A percentile compares a stretch with the other conserved stretches of the same genome.
Evolutionary conservation across 2,113 vertebrate species (phyloP).

Genomic region (Gavia stellata): DNA sequence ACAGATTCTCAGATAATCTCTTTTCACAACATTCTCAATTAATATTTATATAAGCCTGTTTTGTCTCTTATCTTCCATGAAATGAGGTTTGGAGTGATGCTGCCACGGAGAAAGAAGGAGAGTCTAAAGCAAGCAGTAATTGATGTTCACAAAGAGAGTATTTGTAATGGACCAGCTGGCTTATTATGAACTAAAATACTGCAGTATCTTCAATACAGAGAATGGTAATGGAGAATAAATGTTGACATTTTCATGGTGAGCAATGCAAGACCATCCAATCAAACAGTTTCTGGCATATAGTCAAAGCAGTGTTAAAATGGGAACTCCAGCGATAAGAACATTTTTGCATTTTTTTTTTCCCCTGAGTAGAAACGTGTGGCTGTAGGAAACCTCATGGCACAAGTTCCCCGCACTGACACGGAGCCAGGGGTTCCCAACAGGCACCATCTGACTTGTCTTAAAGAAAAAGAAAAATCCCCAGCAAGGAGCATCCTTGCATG

Average conservation of each 20-base stretch:
- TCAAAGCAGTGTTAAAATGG: conserved; percentile 49
- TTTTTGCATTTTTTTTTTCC: conserved; percentile 19
- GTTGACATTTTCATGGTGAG: conserved; percentile 57
- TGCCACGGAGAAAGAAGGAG: conserved; percentile 19
- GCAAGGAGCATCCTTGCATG: neutral
- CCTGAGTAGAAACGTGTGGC: neutral
- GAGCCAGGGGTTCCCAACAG: neutral
- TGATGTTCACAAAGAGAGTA: conserved; percentile 19
- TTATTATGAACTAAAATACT: conserved; percentile 29
- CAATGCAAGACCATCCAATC: conserved; percentile 54
- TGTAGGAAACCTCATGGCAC: neutral
- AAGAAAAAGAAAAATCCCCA: neutral
- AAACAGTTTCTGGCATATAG: conserved; percentile 51
- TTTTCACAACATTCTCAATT: conserved; percentile 33
- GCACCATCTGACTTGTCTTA: neutral
- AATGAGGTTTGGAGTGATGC: conserved; percentile 14
- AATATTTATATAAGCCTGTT: conserved; percentile 44
- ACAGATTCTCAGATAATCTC: conserved; percentile 22
- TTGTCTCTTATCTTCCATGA: conserved; percentile 5
- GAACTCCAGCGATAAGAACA: conserved; percentile 33
- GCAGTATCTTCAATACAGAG: conserved; percentile 37
- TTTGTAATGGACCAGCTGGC: conserved; percentile 52
- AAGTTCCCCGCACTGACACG: neutral
- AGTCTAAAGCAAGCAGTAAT: conserved; percentile 42
- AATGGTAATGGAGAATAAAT: conserved; percentile 13